Conservation (phyloP, 1,140 invertebrate species). For the Pissodes strobi region DNA sequence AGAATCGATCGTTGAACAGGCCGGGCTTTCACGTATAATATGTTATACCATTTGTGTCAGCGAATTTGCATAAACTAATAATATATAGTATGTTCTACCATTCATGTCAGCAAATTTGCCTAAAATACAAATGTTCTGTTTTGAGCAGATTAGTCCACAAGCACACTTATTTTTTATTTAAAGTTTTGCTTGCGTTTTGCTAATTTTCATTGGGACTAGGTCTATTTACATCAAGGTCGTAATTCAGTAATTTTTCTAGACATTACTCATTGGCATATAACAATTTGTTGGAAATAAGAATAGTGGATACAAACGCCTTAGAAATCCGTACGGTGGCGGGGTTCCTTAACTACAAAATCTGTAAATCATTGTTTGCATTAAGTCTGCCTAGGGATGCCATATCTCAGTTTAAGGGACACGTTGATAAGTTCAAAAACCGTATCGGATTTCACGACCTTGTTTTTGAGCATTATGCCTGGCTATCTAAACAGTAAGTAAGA, state of each 20-base stretch:
- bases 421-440: constrained; percentile 83
- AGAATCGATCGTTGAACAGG: no score
- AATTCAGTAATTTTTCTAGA: constrained; percentile 64
- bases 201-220: no score
- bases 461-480: constrained; percentile 96
- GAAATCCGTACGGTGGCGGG: constrained; percentile 95
- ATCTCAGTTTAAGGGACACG: constrained; percentile 87
- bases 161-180: no score
- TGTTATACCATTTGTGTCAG: no score
- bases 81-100: no score
- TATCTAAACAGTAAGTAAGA: constrained; percentile 92
- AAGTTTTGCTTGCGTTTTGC: no score
- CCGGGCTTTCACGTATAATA: no score
- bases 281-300: constrained; percentile 82
- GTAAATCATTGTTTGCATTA: constrained; percentile 83
- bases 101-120: no score
- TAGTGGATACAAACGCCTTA: constrained; percentile 86
- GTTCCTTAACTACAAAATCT: constrained; percentile 95
- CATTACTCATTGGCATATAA: constrained; percentile 93
- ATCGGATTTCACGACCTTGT: constrained; percentile 79
- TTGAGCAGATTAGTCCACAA: no score
- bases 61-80: no score
- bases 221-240: no score
- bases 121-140: no score
- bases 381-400: constrained; percentile 92